Base-by-base conservation (phyloP, 2,888 invertebrate genomes). In the Isotomurus palustris region DNA sequence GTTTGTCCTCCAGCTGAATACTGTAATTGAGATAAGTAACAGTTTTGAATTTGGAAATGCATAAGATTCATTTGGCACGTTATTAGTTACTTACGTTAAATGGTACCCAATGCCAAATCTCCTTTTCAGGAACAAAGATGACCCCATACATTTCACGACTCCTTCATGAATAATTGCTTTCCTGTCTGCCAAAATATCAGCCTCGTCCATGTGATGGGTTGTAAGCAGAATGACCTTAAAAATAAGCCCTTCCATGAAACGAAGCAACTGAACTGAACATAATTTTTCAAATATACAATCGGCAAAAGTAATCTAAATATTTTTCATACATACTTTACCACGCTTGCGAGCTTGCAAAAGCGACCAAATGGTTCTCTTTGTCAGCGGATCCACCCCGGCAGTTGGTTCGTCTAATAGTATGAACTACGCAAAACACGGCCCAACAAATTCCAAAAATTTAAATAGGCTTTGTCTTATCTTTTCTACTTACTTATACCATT, bases 191-290 rank as follows among this genome's bases (percentile, higher is more conserved):
- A 91, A 76, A 64, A 91, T 87, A 71, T 91, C 91, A 0, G 91
- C 91, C 73, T 91, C 90, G 72, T 91, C 90, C 90, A 90, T 90
- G 75, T 89, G 91, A 76, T 91, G 91, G 0, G 90, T 91, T 0
- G 89, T 89, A 27, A 91, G 77, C 2, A 91, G 76, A 56, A 91
- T 81, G 0, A 78, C 74, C 73, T 75, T 29, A 12, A n/a, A n/a
- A n/a, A n/a, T n/a, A n/a, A n/a, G n/a, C n/a, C n/a, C n/a, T n/a
- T n/a, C n/a, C n/a, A n/a, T n/a, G n/a, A n/a, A n/a, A n/a, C n/a
- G n/a, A n/a, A n/a, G n/a, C n/a, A n/a, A n/a, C n/a, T n/a, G n/a
- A n/a, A n/a, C n/a, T n/a, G n/a, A n/a, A n/a, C n/a, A n/a, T n/a
- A n/a, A n/a, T n/a, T n/a, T n/a, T n/a, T n/a, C n/a, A n/a, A n/a